phyloP scores from a whole-genome alignment of 2,888 invertebrate species.

The Pyrochroa serraticornis region DNA sequence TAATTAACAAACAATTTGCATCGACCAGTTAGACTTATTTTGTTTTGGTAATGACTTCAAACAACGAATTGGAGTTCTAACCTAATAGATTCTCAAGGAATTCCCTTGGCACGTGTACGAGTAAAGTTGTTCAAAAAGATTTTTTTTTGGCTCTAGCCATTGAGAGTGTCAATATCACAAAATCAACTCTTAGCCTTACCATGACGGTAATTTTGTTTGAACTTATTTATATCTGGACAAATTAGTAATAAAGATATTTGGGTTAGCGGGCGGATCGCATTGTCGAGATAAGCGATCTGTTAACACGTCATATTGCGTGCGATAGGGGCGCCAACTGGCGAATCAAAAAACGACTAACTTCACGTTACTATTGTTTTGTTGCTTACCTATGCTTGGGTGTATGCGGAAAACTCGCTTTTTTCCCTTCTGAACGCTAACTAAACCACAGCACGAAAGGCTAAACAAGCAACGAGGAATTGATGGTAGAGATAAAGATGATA shows the following conservation, averaged over 20 bases:
- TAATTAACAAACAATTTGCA: too few relatives aligned
- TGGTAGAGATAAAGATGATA: too few relatives aligned
- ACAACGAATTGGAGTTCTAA: too few relatives aligned
- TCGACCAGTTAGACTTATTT: too few relatives aligned
- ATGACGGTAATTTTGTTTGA: neutral
- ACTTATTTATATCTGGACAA: slow-evolving; percentile 6
- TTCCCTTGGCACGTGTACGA: too few relatives aligned
- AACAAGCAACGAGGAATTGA: neutral
- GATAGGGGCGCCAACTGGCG: slow-evolving; percentile 16
- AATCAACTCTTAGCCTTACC: neutral
- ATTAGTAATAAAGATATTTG: slow-evolving; percentile 23
- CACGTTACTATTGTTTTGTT: slow-evolving; percentile 12
- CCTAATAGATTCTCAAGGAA: too few relatives aligned
- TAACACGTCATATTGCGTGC: slow-evolving; percentile 27
- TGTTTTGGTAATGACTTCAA: too few relatives aligned
- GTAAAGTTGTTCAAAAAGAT: too few relatives aligned
- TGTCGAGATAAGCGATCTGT: slow-evolving; percentile 18
- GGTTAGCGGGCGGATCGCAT: slow-evolving; percentile 5
- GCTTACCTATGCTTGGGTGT: slow-evolving; percentile 3
- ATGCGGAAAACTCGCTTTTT: too few relatives aligned
- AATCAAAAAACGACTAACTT: slow-evolving; percentile 18
- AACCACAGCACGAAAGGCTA: slow-evolving; percentile 2
- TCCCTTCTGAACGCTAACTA: too few relatives aligned
- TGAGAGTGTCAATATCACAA: neutral
- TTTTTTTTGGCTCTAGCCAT: neutral